Conservation (phyloP, 2,888 invertebrate genomes). For the Neria commutata region DNA sequence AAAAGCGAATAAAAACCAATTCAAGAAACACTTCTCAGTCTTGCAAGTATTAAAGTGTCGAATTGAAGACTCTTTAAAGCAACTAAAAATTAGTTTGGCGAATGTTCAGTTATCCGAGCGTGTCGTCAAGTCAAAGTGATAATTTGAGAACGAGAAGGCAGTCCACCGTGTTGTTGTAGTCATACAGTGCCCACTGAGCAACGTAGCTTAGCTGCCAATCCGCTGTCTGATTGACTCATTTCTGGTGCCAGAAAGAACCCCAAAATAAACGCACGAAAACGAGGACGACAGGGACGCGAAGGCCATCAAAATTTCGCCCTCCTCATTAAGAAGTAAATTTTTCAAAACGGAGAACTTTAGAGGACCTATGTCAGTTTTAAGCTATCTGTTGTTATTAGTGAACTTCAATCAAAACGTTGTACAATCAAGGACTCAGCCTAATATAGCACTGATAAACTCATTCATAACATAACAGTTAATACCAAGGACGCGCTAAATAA, state of each 20-base stretch:
- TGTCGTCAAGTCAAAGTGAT: neutral
- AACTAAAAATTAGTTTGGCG: conserved; percentile 3
- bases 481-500: conserved; percentile 1
- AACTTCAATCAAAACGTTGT: conserved; percentile 57
- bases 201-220: no score
- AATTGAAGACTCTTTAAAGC: neutral
- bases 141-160: conserved; percentile 8
- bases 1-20: neutral
- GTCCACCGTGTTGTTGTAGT: no score
- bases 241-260: no score
- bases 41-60: neutral
- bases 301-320: conserved; percentile 54
- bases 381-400: conserved; percentile 52
- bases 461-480: conserved; percentile 60
- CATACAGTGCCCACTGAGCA: no score
- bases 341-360: conserved; percentile 56
- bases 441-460: conserved; percentile 57
- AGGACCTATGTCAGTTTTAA: conserved; percentile 61
- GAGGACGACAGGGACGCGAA: no score
- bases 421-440: conserved; percentile 50
- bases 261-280: no score
- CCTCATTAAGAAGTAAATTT: conserved; percentile 46
- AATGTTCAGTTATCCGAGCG: conserved; percentile 14
- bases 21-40: neutral
- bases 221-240: no score